phyloP scores from a whole-genome alignment of 1,140 invertebrate genomes.

The Chionoecetes opilio region DNA sequence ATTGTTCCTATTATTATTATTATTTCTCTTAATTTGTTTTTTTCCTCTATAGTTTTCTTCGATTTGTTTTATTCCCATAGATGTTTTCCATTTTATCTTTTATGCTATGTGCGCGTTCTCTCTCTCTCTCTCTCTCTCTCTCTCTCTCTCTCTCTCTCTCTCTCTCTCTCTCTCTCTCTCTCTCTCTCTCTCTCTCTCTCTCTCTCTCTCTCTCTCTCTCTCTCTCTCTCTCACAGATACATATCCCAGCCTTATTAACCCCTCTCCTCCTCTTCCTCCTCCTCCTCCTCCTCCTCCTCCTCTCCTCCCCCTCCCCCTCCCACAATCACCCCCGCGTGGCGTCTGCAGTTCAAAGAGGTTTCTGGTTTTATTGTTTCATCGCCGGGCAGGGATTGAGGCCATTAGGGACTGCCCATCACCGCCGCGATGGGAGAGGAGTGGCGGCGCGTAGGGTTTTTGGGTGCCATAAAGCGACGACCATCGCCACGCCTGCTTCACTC shows the following conservation, averaged over 20 bases:
- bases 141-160: conserved; percentile 65
- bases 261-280: background rate
- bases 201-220: conserved; percentile 57
- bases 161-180: conserved; percentile 55
- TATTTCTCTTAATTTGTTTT: too few species aligned
- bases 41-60: too few species aligned
- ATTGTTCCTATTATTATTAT: too few species aligned
- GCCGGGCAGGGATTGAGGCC: too few species aligned
- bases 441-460: background rate
- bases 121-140: conserved; percentile 54
- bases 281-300: background rate
- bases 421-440: too few species aligned
- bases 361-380: too few species aligned
- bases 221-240: background rate
- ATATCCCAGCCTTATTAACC: background rate
- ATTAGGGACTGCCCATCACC: too few species aligned
- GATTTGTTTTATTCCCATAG: too few species aligned
- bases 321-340: too few species aligned
- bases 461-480: background rate
- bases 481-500: background rate
- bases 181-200: conserved; percentile 61
- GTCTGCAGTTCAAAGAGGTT: too few species aligned
- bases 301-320: background rate
- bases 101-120: too few species aligned
- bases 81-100: too few species aligned